Evolutionary conservation across 53 echinoderm and acorn worm genomes (phyloP).

Genomic region (Apostichopus leukothele): DNA sequence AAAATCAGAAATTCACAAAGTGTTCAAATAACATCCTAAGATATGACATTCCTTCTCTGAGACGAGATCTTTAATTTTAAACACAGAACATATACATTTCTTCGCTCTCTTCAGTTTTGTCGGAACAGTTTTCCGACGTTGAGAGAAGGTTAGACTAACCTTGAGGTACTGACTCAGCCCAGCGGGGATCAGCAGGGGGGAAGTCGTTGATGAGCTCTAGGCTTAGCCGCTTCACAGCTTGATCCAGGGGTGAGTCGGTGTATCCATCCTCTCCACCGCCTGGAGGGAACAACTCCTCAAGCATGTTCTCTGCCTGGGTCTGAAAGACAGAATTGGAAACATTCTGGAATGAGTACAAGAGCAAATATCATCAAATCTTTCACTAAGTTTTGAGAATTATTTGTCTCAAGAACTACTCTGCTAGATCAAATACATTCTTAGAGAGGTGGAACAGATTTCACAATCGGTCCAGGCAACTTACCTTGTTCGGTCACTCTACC

Average conservation of each 20-base stretch:
- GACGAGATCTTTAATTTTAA: too few relatives aligned
- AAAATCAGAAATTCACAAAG: too few relatives aligned
- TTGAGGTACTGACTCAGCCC: constrained; percentile 98
- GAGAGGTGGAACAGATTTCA: too few relatives aligned
- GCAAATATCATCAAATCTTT: background rate
- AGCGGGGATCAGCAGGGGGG: constrained; percentile 94
- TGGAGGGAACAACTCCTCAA: constrained; percentile 80
- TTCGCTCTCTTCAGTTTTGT: too few relatives aligned
- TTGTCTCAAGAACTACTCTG: too few relatives aligned
- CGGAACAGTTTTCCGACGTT: too few relatives aligned
- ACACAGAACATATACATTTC: too few relatives aligned
- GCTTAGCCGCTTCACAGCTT: constrained; percentile 79
- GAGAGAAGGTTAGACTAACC: constrained; percentile 54
- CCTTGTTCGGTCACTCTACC: too few relatives aligned
- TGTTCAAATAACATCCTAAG: too few relatives aligned
- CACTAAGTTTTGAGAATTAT: background rate
- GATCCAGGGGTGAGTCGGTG: constrained; percentile 77
- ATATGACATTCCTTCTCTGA: too few relatives aligned
- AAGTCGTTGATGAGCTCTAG: constrained; percentile 93
- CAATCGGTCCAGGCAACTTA: too few relatives aligned
- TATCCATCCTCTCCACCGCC: constrained; percentile 59
- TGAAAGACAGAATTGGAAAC: constrained; percentile 11
- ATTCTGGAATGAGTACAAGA: background rate
- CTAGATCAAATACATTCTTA: too few relatives aligned
- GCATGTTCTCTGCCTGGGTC: constrained; percentile 78